These are phyloP conservation scores for Stegodyphus dumicola DNA, from an alignment of 1,140 invertebrate genomes.

Conservation along the genomic window DNA sequence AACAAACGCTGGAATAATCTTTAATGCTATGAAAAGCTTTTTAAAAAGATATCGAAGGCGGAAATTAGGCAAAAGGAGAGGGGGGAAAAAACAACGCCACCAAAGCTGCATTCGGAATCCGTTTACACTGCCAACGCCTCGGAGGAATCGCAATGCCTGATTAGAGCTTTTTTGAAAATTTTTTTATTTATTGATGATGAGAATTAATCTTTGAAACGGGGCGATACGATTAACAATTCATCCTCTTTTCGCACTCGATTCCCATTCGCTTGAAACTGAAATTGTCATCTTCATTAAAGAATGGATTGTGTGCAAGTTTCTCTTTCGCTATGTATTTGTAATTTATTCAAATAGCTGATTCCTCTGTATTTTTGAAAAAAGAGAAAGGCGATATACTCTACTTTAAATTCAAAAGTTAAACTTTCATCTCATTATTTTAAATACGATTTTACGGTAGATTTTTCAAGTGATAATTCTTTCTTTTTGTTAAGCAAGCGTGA, in stretches of 20 bases:
- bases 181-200: conserved; percentile 43
- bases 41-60: conserved; percentile 17
- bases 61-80: conserved; percentile 10
- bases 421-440: too few species aligned
- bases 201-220: conserved; percentile 49
- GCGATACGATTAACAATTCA: conserved; percentile 49
- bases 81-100: too few species aligned
- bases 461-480: too few species aligned
- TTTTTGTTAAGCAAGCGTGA: too few species aligned
- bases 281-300: conserved; percentile 11
- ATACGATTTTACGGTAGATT: too few species aligned
- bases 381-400: too few species aligned
- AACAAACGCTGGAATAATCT: conserved; percentile 53
- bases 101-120: conserved; percentile 1
- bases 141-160: neutral
- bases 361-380: too few species aligned
- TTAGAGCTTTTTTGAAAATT: neutral
- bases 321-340: too few species aligned
- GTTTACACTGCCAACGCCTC: conserved; percentile 6
- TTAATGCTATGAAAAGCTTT: conserved; percentile 23
- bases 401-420: too few species aligned
- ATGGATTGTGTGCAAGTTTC: neutral
- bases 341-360: too few species aligned
- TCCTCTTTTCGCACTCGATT: conserved; percentile 43
- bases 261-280: neutral